Conservation (phyloP, 2,113 vertebrate genomes). For the Hydrolagus affinis region DNA sequence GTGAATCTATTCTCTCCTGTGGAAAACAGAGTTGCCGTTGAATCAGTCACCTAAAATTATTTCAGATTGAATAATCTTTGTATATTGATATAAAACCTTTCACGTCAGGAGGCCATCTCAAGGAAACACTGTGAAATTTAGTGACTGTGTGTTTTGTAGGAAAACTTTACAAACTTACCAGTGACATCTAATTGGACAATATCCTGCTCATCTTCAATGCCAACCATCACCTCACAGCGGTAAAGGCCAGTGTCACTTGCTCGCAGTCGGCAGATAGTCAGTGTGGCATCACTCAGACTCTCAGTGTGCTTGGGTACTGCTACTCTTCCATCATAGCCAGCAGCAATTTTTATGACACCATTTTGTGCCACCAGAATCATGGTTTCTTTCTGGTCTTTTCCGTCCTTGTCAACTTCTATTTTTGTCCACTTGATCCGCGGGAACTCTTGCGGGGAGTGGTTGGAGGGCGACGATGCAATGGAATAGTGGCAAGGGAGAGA, state of each 20-base stretch:
- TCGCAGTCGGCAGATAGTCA: constrained; percentile 76
- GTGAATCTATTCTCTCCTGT: too few species aligned
- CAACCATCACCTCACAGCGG: constrained; percentile 86
- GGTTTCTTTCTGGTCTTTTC: constrained; percentile 67
- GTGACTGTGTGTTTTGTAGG: too few species aligned
- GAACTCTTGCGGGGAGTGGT: constrained; percentile 59
- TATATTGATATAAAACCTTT: too few species aligned
- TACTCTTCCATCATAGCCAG: constrained; percentile 74
- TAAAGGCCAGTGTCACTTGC: constrained; percentile 86
- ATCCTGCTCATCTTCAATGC: constrained; percentile 82
- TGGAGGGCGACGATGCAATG: constrained; percentile 62
- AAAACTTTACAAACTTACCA: constrained; percentile 57
- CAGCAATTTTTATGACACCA: constrained; percentile 80
- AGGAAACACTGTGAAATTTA: too few species aligned
- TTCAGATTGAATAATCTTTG: too few species aligned
- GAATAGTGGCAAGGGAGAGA: constrained; percentile 82
- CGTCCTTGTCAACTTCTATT: constrained; percentile 60
- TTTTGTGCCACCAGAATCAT: constrained; percentile 83
- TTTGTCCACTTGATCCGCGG: constrained; percentile 94
- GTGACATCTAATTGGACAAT: constrained; percentile 69
- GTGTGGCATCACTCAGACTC: constrained; percentile 73
- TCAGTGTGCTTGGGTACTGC: constrained; percentile 78
- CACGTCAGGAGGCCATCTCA: too few species aligned
- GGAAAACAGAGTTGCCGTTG: too few species aligned
- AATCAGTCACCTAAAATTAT: too few species aligned